A percentile compares a stretch with the other conserved stretches of the same genome.
Conservation (phyloP, 2,113 vertebrate species). For the Arvicanthis niloticus region DNA sequence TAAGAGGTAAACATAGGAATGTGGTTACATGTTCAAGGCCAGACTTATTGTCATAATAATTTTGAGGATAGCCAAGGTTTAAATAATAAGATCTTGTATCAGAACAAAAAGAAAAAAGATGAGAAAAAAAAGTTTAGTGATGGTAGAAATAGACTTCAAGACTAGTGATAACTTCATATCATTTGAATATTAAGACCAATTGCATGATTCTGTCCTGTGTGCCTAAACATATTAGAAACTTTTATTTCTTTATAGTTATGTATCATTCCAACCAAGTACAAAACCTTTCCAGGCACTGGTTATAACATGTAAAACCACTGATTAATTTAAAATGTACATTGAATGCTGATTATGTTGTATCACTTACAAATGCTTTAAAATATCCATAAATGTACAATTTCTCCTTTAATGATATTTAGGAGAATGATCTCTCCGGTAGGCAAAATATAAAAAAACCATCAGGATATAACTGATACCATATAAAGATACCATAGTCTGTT, state of each 20-base stretch:
- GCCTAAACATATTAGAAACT: not conserved
- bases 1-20: not conserved
- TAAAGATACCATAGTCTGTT: not conserved
- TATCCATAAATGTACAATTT: not conserved
- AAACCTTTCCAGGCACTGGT: not conserved
- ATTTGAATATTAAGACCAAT: not conserved
- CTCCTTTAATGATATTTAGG: not conserved
- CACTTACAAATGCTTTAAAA: not conserved
- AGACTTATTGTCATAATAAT: not conserved
- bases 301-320: not conserved
- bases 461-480: not conserved
- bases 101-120: not conserved
- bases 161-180: not conserved
- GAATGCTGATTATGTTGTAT: not conserved
- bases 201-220: not conserved
- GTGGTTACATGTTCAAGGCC: not conserved
- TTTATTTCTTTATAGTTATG: not conserved
- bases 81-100: not conserved
- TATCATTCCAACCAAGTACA: not conserved
- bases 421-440: not conserved
- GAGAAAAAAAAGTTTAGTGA: not conserved
- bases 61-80: not conserved
- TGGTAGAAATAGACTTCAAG: slow-evolving; percentile 5
- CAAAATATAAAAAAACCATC: not conserved
- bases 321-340: not conserved